Percentiles rank a stretch among this genome's conserved stretches.
These are phyloP conservation scores for Radopholus similis DNA, from an alignment of 1,140 invertebrate genomes.

Conservation along the genomic window DNA sequence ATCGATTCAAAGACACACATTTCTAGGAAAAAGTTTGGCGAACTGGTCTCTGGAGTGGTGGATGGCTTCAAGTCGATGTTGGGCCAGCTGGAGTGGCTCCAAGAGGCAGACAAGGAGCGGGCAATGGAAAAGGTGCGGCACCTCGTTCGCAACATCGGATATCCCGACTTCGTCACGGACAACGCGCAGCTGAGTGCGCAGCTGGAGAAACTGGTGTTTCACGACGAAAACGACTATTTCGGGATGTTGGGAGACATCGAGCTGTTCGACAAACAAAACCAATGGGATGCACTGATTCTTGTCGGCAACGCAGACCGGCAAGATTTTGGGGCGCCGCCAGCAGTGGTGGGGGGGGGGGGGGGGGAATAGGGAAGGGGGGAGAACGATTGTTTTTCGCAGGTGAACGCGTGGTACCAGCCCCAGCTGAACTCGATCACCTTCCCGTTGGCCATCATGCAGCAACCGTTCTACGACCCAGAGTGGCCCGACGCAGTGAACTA, in stretches of 20 bases:
- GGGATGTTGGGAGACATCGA: conserved; percentile 7
- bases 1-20: background rate
- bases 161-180: conserved; percentile 50
- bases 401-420: conserved; percentile 21
- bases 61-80: conserved; percentile 49
- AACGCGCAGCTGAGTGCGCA: conserved; percentile 38
- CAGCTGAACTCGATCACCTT: conserved; percentile 47
- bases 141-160: conserved; percentile 49
- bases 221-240: background rate
- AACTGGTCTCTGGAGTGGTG: conserved; percentile 26
- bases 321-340: background rate
- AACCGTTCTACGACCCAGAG: conserved; percentile 66
- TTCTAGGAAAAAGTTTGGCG: background rate
- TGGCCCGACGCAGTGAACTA: conserved; percentile 67
- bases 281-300: background rate
- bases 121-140: conserved; percentile 52
- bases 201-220: conserved; percentile 24
- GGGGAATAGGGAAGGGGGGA: background rate
- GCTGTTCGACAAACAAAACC: background rate
- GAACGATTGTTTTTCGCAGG: conserved; percentile 9
- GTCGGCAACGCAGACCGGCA: background rate
- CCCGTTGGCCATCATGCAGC: conserved; percentile 37
- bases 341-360: background rate
- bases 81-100: conserved; percentile 53
- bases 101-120: conserved; percentile 33